phyloP scores from a whole-genome alignment of 1,140 invertebrate species.

The Heliconius hermathena region DNA sequence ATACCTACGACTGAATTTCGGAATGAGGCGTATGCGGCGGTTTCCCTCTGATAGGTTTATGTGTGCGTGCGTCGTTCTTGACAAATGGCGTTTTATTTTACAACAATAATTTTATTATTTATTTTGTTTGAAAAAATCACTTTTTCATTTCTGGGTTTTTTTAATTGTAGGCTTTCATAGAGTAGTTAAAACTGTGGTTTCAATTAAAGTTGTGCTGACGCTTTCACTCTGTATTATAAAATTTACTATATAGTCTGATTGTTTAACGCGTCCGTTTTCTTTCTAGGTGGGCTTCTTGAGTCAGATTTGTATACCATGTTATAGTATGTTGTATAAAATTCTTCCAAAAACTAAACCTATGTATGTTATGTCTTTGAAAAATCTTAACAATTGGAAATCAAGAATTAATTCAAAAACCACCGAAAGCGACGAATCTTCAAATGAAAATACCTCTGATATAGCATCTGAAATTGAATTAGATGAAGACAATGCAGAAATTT shows the following conservation, averaged over 20 bases:
- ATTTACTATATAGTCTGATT: background rate
- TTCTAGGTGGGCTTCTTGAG: conserved; percentile 89
- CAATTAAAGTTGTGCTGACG: no score
- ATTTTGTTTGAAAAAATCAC: no score
- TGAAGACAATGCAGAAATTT: conserved; percentile 15
- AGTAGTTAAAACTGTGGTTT: no score
- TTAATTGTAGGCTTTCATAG: no score
- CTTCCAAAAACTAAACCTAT: conserved; percentile 88
- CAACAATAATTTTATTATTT: no score
- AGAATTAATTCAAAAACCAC: conserved; percentile 57
- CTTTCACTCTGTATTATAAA: background rate
- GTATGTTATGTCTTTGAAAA: conserved; percentile 85
- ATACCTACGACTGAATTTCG: no score
- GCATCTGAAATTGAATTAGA: conserved; percentile 35
- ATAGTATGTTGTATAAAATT: conserved; percentile 85
- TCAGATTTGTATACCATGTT: conserved; percentile 92
- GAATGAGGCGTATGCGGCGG: no score
- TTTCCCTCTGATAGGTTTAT: no score
- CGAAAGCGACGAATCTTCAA: conserved; percentile 24
- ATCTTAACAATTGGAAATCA: conserved; percentile 83
- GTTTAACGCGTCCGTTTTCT: background rate
- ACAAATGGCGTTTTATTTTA: no score
- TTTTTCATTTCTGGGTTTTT: no score
- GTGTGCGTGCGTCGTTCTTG: no score
- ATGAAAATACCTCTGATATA: conserved; percentile 28